Percentiles rank a stretch among this genome's conserved stretches.
These are phyloP conservation scores for Leptodactylus fuscus DNA, from an alignment of 2,113 vertebrate genomes.

Conservation along the genomic window DNA sequence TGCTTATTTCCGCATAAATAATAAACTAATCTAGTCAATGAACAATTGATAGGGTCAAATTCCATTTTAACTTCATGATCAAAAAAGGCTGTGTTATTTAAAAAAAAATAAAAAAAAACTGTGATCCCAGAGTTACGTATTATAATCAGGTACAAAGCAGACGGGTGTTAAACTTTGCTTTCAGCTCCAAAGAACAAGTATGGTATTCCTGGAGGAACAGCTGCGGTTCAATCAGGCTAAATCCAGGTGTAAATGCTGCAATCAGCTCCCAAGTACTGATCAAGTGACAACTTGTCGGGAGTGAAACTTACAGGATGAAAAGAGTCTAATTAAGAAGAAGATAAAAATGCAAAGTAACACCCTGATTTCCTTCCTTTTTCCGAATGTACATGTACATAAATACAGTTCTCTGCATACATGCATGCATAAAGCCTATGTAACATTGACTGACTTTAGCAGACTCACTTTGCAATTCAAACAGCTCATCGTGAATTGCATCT, in stretches of 20 bases:
- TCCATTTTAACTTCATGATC: background rate
- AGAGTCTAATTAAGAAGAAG: constrained; percentile 47
- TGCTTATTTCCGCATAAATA: too few relatives aligned
- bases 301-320: constrained; percentile 44
- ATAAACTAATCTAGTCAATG: background rate
- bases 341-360: constrained; percentile 56
- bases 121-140: background rate
- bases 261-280: constrained; percentile 55
- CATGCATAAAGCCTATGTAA: constrained; percentile 35
- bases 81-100: background rate
- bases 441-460: constrained; percentile 6
- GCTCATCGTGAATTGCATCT: constrained; percentile 23
- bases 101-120: background rate
- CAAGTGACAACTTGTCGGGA: constrained; percentile 56
- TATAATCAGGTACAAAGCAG: constrained; percentile 35
- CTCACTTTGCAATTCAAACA: constrained; percentile 45
- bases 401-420: constrained; percentile 33
- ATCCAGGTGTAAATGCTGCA: constrained; percentile 57
- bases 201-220: constrained; percentile 49
- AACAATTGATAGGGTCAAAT: background rate
- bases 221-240: constrained; percentile 52
- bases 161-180: constrained; percentile 39
- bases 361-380: background rate
- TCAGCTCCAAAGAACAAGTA: constrained; percentile 2
- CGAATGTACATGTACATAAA: constrained; percentile 41